Evolutionary conservation across 2,797 vertebrate species (phyloP).

Genomic region (Sebastiscus albofasciatus): DNA sequence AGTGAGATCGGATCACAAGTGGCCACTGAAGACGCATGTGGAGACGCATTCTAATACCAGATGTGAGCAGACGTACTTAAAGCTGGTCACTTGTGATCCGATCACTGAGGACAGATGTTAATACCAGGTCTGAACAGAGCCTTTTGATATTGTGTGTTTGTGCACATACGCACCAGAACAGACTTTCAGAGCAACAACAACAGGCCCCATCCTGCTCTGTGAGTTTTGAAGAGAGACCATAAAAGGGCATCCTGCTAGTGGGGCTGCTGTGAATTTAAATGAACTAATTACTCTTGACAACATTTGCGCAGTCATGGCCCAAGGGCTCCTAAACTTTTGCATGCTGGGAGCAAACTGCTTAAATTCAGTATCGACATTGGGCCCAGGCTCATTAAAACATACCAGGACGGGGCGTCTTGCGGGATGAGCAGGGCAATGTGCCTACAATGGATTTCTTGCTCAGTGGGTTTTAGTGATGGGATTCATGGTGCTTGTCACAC

Average conservation of each 20-base stretch:
- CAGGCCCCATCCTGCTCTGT: not conserved
- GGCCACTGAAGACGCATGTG: too few relatives aligned
- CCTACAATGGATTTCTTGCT: not conserved
- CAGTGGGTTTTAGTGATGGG: not conserved
- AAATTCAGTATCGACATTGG: not conserved
- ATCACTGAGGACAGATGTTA: too few relatives aligned
- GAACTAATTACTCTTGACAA: conserved; percentile 18
- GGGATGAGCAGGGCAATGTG: not conserved
- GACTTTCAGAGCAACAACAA: not conserved
- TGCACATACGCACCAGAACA: not conserved
- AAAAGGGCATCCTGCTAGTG: not conserved
- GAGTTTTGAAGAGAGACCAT: not conserved
- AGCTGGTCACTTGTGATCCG: too few relatives aligned
- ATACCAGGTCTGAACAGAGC: too few relatives aligned
- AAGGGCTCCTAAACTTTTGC: conserved; percentile 6
- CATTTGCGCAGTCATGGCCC: not conserved
- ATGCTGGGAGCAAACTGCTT: not conserved
- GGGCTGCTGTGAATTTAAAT: conserved; percentile 34
- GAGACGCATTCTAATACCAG: too few relatives aligned
- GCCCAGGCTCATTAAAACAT: conserved; percentile 17
- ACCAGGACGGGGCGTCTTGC: not conserved
- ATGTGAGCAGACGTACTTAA: too few relatives aligned
- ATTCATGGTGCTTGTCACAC: not conserved
- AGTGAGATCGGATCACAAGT: too few relatives aligned
- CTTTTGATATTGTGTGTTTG: not conserved